Percentiles rank a stretch among this genome's conserved stretches.
These are phyloP conservation scores for Delichon dasypus DNA, from an alignment of 2,797 vertebrate genomes.

Conservation along the genomic window DNA sequence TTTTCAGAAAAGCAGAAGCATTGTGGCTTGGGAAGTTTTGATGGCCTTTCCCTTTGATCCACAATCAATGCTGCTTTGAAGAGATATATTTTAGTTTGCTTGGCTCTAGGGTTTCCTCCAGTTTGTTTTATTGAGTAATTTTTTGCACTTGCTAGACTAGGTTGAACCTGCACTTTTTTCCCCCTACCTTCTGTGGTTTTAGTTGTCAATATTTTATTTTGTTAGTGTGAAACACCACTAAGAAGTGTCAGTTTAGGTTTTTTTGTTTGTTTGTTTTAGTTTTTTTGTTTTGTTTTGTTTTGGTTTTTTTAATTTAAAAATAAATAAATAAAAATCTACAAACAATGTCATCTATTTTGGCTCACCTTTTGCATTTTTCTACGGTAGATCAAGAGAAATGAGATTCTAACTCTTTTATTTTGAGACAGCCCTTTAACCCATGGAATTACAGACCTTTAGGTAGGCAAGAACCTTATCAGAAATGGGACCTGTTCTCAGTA, in stretches of 20 bases:
- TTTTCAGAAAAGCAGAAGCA: conserved; percentile 69
- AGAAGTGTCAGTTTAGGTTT: background rate
- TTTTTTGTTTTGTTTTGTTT: no score
- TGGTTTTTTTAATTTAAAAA: background rate
- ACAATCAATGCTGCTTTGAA: conserved; percentile 69
- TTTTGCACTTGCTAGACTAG: conserved; percentile 46
- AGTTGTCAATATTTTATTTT: background rate
- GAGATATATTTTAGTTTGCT: conserved; percentile 49
- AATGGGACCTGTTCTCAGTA: background rate
- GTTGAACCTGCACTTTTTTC: background rate
- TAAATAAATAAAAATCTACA: background rate
- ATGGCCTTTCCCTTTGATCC: conserved; percentile 72
- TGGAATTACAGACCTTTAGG: background rate
- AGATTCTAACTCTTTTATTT: background rate
- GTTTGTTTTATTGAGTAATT: conserved; percentile 65
- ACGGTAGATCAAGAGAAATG: background rate
- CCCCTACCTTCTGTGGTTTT: background rate
- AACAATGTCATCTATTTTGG: background rate
- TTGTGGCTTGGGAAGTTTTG: conserved; percentile 67
- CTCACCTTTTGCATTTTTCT: background rate
- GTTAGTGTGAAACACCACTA: background rate
- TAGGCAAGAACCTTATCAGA: background rate
- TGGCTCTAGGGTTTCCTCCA: conserved; percentile 50
- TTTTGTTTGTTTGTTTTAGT: no score
- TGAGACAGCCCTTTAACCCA: background rate